Evolutionary conservation across 2,888 invertebrate genomes (phyloP), one percentile per base, ranked within the genome.

Genomic region (Troides aeacus): DNA sequence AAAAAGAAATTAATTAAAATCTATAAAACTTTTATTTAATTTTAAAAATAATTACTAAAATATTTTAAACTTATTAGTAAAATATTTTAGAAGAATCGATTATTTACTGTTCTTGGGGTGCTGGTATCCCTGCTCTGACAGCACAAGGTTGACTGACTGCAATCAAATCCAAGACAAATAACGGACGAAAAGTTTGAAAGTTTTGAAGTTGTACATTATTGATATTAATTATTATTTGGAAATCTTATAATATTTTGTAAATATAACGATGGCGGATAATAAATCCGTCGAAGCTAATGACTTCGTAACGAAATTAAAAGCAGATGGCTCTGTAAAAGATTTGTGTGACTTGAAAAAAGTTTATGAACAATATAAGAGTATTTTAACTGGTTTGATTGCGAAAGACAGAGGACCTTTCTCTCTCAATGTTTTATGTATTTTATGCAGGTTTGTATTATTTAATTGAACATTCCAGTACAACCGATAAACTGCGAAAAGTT

Each of bases 401-500:
- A 87, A 86, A 73, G 86, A 90, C 57, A 81, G 74, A 68, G 83
- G 83, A 18, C 39, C 78, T 4, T 88, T 91, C 69, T 83, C 89
- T 15, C 73, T 92, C 21, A 92, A 91, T 71, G 84, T 90, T 23
- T 76, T 92, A 6, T 90, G 90, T 77, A 84, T 84, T 71, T 71
- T 92, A 36, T 90, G 89, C 88, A 58, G 57, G 57, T 58, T 12
- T 15, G 57, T 58, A 58, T 8, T 58, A 23, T 15, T 10, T n/a
- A 15, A n/a, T 2, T 6, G 12, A 23, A 23, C 12, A 5, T 23
- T 7, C n/a, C 18, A n/a, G 0, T 18, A 53, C 18, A 50, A 15
- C 0, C 18, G 53, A 53, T 18, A 53, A 18, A 53, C 8, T 53
- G 5, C 42, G 12, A 15, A 46, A 12, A 46, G 15, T 46, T 46